Percentiles rank a stretch among this genome's conserved stretches.
phyloP scores from a whole-genome alignment of 1,140 invertebrate genomes.

The Sycophila sp. region DNA sequence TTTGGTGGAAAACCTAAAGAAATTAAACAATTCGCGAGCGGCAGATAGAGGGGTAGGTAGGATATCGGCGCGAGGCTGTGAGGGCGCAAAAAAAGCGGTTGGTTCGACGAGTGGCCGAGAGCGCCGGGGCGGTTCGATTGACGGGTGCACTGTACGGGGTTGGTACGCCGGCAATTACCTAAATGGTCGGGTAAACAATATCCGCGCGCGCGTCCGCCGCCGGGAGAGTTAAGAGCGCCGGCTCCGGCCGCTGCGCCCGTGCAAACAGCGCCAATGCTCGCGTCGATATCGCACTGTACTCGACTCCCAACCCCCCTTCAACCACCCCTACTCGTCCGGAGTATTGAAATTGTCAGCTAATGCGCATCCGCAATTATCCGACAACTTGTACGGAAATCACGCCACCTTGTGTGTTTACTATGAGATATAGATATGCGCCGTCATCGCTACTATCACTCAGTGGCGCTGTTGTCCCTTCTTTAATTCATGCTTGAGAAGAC shows the following conservation, averaged over 20 bases:
- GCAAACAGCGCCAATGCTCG: slow-evolving; percentile 16
- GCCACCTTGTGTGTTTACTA: no score
- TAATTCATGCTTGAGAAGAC: no score
- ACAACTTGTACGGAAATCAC: no score
- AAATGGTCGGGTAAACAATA: slow-evolving; percentile 68
- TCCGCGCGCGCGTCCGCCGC: slow-evolving; percentile 50
- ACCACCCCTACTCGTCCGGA: neutral
- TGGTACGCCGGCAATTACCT: slow-evolving; percentile 61
- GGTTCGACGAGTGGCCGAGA: no score
- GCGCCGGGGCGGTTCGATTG: neutral
- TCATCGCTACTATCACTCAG: no score
- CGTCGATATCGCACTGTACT: neutral
- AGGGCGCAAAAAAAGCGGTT: no score
- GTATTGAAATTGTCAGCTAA: slow-evolving; percentile 38
- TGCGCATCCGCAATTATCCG: slow-evolving; percentile 30
- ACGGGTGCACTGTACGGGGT: neutral
- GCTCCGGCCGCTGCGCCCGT: slow-evolving; percentile 10
- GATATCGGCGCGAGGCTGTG: neutral
- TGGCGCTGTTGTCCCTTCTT: no score
- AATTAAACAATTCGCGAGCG: no score
- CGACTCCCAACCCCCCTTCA: neutral
- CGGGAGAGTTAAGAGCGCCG: slow-evolving; percentile 61
- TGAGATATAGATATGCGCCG: no score
- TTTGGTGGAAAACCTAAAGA: no score
- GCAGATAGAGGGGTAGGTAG: neutral